Evolutionary conservation across 2,797 vertebrate species (phyloP).

Genomic region (Platyrinchus mystaceus): DNA sequence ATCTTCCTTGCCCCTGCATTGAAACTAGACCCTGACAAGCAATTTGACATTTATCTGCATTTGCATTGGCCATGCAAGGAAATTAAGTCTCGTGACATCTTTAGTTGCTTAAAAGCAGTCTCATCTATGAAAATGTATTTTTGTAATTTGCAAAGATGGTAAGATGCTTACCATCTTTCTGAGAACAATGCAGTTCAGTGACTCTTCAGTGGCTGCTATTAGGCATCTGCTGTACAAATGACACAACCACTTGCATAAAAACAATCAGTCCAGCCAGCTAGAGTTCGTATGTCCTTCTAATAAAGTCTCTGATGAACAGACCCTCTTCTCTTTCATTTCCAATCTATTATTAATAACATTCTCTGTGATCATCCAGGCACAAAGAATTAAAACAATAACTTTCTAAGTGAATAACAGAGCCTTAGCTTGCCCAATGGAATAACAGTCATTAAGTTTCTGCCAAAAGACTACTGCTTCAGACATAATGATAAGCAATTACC

Average conservation of each 20-base stretch:
- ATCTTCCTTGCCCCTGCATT: neutral
- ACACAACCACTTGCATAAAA: constrained; percentile 10
- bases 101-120: neutral
- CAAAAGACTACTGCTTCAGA: constrained; percentile 19
- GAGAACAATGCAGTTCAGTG: neutral
- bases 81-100: neutral
- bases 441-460: neutral
- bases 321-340: neutral
- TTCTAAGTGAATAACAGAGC: constrained; percentile 10
- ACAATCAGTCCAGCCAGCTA: constrained; percentile 1
- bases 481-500: neutral
- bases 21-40: neutral
- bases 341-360: constrained; percentile 57
- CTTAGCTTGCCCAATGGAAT: neutral
- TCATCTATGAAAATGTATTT: neutral
- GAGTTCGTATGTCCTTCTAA: neutral
- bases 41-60: neutral
- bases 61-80: neutral
- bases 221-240: neutral
- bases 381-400: constrained; percentile 43
- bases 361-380: constrained; percentile 20
- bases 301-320: constrained; percentile 22
- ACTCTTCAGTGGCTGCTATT: neutral
- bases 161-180: neutral
- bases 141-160: neutral